phyloP scores from a whole-genome alignment of 2,888 invertebrate species.

The Xylocampa areola region DNA sequence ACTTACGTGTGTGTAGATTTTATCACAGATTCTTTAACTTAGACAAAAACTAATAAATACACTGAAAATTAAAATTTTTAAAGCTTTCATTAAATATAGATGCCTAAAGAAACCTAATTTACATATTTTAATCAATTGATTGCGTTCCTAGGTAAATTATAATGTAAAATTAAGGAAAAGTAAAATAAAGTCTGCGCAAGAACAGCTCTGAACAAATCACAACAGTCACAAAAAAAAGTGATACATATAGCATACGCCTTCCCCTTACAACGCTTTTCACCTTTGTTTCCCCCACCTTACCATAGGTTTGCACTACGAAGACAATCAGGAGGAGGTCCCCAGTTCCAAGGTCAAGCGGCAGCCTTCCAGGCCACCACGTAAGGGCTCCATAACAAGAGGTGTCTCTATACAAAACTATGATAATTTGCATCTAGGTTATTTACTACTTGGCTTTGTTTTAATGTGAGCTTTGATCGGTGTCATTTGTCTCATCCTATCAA shows the following conservation, averaged over 20 bases:
- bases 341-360: constrained; percentile 84
- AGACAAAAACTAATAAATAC: too few relatives aligned
- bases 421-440: constrained; percentile 78
- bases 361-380: constrained; percentile 93
- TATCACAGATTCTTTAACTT: too few relatives aligned
- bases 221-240: too few relatives aligned
- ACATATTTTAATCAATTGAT: too few relatives aligned
- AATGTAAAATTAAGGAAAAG: too few relatives aligned
- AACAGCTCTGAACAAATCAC: too few relatives aligned
- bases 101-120: too few relatives aligned
- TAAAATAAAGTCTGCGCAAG: too few relatives aligned
- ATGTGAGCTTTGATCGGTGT: constrained; percentile 10
- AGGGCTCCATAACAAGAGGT: constrained; percentile 92
- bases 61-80: too few relatives aligned
- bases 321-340: constrained; percentile 88
- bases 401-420: constrained; percentile 81
- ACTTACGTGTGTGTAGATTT: too few relatives aligned
- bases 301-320: constrained; percentile 96
- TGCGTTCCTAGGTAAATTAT: too few relatives aligned
- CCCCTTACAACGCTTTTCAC: constrained; percentile 52
- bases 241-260: constrained; percentile 40
- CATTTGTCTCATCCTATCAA: constrained; percentile 8
- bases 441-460: constrained; percentile 26
- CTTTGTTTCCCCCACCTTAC: constrained; percentile 54
- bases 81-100: too few relatives aligned